Conservation (phyloP, 2,888 invertebrate species). For the Psylliodes chrysocephalus region DNA sequence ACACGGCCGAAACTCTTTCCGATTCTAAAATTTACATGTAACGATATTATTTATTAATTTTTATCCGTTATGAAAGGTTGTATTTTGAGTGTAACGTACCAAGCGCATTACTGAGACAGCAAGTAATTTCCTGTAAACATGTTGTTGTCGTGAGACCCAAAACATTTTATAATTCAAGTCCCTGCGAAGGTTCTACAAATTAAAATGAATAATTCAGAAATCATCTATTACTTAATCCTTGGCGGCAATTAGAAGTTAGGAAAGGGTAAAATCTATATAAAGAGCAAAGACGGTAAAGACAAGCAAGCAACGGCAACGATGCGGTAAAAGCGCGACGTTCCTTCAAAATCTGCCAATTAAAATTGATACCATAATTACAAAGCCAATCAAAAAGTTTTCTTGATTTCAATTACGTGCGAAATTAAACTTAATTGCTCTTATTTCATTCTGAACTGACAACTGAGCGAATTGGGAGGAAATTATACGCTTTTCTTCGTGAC, state of each 20-base stretch:
- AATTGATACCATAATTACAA: slow-evolving; percentile 63
- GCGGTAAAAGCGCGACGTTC: slow-evolving; percentile 33
- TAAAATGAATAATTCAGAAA: slow-evolving; percentile 61
- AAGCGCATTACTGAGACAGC: background rate
- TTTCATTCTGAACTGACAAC: slow-evolving; percentile 52
- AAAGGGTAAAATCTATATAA: slow-evolving; percentile 57
- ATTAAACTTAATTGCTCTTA: slow-evolving; percentile 57
- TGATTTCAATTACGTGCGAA: slow-evolving; percentile 58
- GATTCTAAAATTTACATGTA: too few relatives aligned
- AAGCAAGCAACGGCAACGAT: slow-evolving; percentile 10
- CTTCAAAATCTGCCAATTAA: slow-evolving; percentile 59
- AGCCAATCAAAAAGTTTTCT: slow-evolving; percentile 62
- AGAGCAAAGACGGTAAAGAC: slow-evolving; percentile 41
- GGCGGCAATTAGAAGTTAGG: slow-evolving; percentile 59
- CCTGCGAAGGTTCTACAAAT: slow-evolving; percentile 55
- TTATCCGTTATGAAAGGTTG: background rate
- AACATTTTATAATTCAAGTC: slow-evolving; percentile 54
- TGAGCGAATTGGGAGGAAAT: too few relatives aligned
- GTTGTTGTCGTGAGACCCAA: slow-evolving; percentile 40
- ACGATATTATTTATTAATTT: background rate
- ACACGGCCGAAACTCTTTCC: too few relatives aligned
- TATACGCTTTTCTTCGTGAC: too few relatives aligned
- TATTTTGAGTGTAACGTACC: background rate
- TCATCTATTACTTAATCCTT: slow-evolving; percentile 61
- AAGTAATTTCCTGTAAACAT: slow-evolving; percentile 36